Conservation (phyloP, 2,888 invertebrate genomes). For the Sinhomidia bicolor region DNA sequence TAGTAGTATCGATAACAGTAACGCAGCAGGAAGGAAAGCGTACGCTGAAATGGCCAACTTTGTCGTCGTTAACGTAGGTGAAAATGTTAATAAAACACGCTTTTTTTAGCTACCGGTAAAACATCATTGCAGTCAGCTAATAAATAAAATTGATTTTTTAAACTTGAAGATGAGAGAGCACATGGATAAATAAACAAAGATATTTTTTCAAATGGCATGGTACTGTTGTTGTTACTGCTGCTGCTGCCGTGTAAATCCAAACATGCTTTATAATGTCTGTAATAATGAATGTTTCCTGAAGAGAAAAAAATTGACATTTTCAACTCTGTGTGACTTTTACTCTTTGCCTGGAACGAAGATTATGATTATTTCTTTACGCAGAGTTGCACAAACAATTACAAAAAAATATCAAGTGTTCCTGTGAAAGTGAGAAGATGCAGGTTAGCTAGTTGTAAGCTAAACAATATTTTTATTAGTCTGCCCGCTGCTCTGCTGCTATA, state of each 20-base stretch:
- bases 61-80: conserved; percentile 3
- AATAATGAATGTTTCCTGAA: conserved; percentile 29
- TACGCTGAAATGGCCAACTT: neutral
- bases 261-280: neutral
- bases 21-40: neutral
- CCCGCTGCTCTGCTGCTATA: conserved; percentile 6
- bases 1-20: neutral
- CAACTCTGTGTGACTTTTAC: conserved; percentile 50
- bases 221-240: neutral
- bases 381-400: conserved; percentile 47
- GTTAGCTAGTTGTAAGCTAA: neutral
- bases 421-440: conserved; percentile 49
- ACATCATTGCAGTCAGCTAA: neutral
- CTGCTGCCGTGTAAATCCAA: neutral
- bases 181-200: neutral
- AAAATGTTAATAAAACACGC: neutral
- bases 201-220: neutral
- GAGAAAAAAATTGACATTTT: conserved; percentile 42
- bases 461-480: conserved; percentile 34
- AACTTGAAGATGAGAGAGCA: neutral
- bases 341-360: conserved; percentile 28
- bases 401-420: conserved; percentile 38
- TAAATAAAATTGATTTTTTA: neutral
- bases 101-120: conserved; percentile 6
- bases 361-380: conserved; percentile 58